Percentiles rank a stretch among this genome's conserved stretches.
phyloP scores from a whole-genome alignment of 2,797 vertebrate species.

The Loriculus beryllinus region DNA sequence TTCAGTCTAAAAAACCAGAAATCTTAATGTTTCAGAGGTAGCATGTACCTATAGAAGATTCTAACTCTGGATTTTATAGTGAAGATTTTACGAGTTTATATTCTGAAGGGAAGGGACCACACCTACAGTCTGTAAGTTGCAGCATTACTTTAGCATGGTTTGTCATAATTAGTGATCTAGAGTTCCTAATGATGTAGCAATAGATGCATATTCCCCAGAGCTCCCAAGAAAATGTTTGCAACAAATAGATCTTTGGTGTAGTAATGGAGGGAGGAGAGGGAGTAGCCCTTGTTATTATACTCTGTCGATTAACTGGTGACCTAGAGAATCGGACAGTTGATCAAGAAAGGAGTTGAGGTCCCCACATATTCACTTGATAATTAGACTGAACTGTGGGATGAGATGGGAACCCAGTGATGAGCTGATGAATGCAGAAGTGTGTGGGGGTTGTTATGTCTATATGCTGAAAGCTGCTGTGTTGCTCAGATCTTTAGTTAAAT shows the following conservation, averaged over 20 bases:
- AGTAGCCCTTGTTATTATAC: conserved; percentile 33
- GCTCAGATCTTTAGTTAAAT: not conserved
- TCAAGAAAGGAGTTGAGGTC: not conserved
- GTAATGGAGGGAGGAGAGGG: conserved; percentile 47
- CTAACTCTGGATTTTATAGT: not conserved
- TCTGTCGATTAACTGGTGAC: conserved; percentile 43
- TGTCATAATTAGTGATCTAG: conserved; percentile 9
- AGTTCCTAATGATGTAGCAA: not conserved
- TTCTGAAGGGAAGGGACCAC: conserved; percentile 15
- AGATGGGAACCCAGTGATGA: not conserved
- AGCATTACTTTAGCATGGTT: not conserved
- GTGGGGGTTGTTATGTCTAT: not conserved
- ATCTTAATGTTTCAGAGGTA: not conserved
- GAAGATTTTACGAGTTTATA: not conserved
- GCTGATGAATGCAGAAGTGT: conserved; percentile 30
- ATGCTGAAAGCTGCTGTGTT: conserved; percentile 12
- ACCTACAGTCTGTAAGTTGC: conserved; percentile 28
- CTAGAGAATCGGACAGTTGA: not conserved
- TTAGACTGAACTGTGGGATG: not conserved
- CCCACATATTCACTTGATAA: not conserved
- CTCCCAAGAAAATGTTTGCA: not conserved
- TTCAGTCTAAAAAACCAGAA: not conserved
- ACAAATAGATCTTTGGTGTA: conserved; percentile 15
- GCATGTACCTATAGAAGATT: not conserved
- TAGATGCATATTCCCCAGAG: conserved; percentile 28